phyloP scores from a whole-genome alignment of 2,797 vertebrate genomes.

The Pelochelys cantorii region DNA sequence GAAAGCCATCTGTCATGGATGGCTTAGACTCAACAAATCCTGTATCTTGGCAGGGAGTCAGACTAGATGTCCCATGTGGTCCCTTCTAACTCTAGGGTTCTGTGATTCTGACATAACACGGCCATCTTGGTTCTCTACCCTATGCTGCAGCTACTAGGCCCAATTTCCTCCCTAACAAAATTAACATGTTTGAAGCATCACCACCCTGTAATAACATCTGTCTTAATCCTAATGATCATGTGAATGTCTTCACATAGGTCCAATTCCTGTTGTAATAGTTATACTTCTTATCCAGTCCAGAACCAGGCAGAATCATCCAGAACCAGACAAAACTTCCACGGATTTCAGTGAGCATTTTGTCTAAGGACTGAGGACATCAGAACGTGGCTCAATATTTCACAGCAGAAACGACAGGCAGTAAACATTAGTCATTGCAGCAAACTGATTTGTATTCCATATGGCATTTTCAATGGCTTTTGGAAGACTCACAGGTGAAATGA shows the following conservation, averaged over 20 bases:
- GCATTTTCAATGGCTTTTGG: constrained; percentile 65
- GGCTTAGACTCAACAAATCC: too few species aligned
- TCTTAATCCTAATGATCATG: constrained; percentile 8
- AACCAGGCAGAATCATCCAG: neutral
- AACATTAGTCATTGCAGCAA: constrained; percentile 67
- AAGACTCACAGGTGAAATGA: constrained; percentile 69
- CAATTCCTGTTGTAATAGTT: neutral
- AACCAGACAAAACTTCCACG: neutral
- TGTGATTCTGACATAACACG: neutral
- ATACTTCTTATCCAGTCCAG: neutral
- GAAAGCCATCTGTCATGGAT: too few species aligned
- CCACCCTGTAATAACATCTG: constrained; percentile 23
- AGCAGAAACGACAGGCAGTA: constrained; percentile 62
- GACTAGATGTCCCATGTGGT: too few species aligned
- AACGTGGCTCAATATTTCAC: constrained; percentile 58
- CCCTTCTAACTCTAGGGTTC: too few species aligned
- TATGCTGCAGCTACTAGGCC: neutral
- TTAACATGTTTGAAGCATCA: neutral
- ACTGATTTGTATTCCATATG: constrained; percentile 73
- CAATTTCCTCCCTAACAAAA: neutral
- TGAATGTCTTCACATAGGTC: neutral
- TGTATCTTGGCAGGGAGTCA: too few species aligned
- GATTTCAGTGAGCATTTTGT: neutral
- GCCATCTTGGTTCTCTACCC: neutral
- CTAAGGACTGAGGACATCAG: constrained; percentile 36